phyloP scores from a whole-genome alignment of 1,140 invertebrate genomes.

The Scaptodrosophila lebanonensis region DNA sequence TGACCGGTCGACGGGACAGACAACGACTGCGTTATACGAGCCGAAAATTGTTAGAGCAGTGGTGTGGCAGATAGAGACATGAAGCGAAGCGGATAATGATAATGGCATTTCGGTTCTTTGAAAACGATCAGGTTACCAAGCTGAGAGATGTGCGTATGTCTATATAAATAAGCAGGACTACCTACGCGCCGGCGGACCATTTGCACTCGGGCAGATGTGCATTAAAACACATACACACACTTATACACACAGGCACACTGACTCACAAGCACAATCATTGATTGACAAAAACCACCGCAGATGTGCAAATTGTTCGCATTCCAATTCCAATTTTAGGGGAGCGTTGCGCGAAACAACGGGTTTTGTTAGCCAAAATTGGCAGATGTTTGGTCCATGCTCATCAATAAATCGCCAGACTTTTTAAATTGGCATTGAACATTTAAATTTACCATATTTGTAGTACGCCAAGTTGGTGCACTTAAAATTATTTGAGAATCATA shows the following conservation, averaged over 20 bases:
- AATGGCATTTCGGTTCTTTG: conserved; percentile 65
- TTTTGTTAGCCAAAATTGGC: conserved; percentile 17
- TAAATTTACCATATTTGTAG: too few relatives aligned
- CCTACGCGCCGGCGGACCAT: conserved; percentile 39
- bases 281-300: conserved; percentile 35
- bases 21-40: conserved; percentile 49
- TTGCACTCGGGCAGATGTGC: conserved; percentile 1
- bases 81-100: conserved; percentile 67
- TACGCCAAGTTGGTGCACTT: too few relatives aligned
- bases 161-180: conserved; percentile 47
- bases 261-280: conserved; percentile 10
- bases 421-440: too few relatives aligned
- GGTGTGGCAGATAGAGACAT: conserved; percentile 62
- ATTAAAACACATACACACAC: not conserved
- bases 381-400: conserved; percentile 25
- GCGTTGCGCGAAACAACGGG: conserved; percentile 17
- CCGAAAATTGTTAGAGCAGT: conserved; percentile 55
- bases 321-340: conserved; percentile 29
- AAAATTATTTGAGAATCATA: too few relatives aligned
- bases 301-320: conserved; percentile 24
- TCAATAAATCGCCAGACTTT: conserved; percentile 19
- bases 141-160: conserved; percentile 33
- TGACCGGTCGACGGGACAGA: conserved; percentile 26
- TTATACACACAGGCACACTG: conserved; percentile 7
- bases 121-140: conserved; percentile 58